Evolutionary conservation across 92 coral and sea anemone genomes (phyloP), one percentile per base, ranked within the genome.

Genomic region (Siderastrea siderea): DNA sequence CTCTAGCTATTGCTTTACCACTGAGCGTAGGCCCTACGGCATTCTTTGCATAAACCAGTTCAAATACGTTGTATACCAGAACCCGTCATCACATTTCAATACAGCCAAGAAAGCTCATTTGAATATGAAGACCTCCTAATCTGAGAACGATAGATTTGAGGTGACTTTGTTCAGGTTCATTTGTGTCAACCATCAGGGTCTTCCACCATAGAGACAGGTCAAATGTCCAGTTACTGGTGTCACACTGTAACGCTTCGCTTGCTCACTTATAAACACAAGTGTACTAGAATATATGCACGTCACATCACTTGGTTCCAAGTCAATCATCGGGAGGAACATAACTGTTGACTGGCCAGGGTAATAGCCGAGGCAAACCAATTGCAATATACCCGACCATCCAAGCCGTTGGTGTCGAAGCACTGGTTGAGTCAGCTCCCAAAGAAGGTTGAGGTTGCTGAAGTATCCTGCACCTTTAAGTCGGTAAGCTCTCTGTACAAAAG

Each of bases 31-130:
- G n/a, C n/a, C n/a, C n/a, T n/a, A n/a, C n/a, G n/a, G n/a, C n/a
- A n/a, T n/a, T 61, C n/a, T 69, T 66, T 17, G 91, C 94, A 72
- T 88, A 91, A 50, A 91, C 83, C 26, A n/a, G n/a, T n/a, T n/a
- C n/a, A n/a, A n/a, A n/a, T n/a, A n/a, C n/a, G n/a, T n/a, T n/a
- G 15, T 19, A 61, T 4, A 13, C 66, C 66, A 13, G 66, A 61
- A 61, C 66, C 66, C 66, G 66, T 1, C 86, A 60, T 81, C 68
- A 87, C 6, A 65, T 82, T 1, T 89, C 85, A 44, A 87, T 78
- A 52, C 82, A 66, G 6, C 91, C 94, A 68, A 87, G 89, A 59
- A 76, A 91, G 78, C 94, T 87, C 94, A 91, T 91, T 14, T 75
- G 75, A 51, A 71, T 83, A 85, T 91, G 92, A 16, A 91, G 71